These are phyloP conservation scores for Sapayoa aenigma DNA, from an alignment of 2,113 vertebrate species.

Conservation along the genomic window DNA sequence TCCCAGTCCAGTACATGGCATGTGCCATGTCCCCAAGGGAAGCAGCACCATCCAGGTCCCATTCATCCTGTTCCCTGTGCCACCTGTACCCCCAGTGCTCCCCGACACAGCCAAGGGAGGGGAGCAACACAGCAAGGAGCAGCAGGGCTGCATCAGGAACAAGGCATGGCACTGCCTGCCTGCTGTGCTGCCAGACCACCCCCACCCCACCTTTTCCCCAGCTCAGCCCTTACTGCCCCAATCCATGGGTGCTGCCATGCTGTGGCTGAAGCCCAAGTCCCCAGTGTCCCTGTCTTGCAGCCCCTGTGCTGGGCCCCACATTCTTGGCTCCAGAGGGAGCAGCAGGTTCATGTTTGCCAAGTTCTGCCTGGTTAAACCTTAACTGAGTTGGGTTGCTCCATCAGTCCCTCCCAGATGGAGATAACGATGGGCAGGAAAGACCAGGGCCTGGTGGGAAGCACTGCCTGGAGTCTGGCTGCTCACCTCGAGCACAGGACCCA, in stretches of 20 bases:
- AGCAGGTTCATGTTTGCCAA: slow-evolving; percentile 47
- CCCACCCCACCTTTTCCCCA: fast-evolving
- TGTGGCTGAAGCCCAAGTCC: neutral
- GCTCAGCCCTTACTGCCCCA: fast-evolving
- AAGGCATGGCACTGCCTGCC: neutral
- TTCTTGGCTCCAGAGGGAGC: neutral
- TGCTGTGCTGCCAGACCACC: neutral
- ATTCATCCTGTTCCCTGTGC: fast-evolving
- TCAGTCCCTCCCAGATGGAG: neutral
- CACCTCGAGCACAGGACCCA: fast-evolving
- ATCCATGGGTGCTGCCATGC: neutral
- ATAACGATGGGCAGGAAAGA: neutral
- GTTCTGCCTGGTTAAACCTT: slow-evolving; percentile 58
- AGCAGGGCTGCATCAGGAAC: neutral
- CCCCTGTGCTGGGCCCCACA: neutral
- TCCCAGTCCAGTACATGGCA: neutral
- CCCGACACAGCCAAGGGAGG: fast-evolving
- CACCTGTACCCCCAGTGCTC: neutral
- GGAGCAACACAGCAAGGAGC: neutral
- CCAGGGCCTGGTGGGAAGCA: fast-evolving
- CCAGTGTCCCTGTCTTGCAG: neutral
- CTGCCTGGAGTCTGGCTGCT: fast-evolving
- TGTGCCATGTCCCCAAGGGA: fast-evolving
- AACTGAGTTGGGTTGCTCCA: neutral
- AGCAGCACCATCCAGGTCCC: fast-evolving